A percentile compares a stretch with the other conserved stretches of the same genome.
These are phyloP conservation scores for Crioceris asparagi DNA, from an alignment of 2,888 invertebrate species.

Conservation along the genomic window DNA sequence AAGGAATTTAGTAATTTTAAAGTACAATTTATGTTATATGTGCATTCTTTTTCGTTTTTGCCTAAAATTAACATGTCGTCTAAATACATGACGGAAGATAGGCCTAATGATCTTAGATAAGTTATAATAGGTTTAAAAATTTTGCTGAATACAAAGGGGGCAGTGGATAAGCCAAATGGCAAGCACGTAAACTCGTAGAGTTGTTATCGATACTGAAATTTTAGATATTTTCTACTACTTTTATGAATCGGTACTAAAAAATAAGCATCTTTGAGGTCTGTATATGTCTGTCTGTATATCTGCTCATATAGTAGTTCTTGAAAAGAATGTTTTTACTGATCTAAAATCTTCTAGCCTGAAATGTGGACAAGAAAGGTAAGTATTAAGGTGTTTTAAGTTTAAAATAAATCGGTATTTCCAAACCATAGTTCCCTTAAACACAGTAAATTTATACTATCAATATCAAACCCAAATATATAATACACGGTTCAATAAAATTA, in stretches of 20 bases:
- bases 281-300: neutral
- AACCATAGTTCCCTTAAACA: too few species aligned
- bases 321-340: neutral
- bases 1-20: neutral
- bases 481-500: too few species aligned
- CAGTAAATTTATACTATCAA: too few species aligned
- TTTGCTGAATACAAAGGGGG: constrained; percentile 2
- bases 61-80: neutral
- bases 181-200: constrained; percentile 2
- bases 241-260: constrained; percentile 1
- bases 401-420: constrained; percentile 5
- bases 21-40: neutral
- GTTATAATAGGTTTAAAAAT: constrained; percentile 1
- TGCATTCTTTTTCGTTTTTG: neutral
- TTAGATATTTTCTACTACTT: constrained; percentile 3
- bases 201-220: neutral
- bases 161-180: constrained; percentile 5
- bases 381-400: constrained; percentile 2
- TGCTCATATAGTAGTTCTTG: too few species aligned
- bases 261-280: constrained; percentile 3
- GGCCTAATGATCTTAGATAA: constrained; percentile 1
- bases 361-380: neutral
- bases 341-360: constrained; percentile 4
- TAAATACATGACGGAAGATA: constrained; percentile 1
- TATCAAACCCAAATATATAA: too few species aligned